Evolutionary conservation across 1,140 invertebrate species (phyloP), one percentile per base, ranked within the genome.

Genomic region (Thaumetopoea pityocampa): DNA sequence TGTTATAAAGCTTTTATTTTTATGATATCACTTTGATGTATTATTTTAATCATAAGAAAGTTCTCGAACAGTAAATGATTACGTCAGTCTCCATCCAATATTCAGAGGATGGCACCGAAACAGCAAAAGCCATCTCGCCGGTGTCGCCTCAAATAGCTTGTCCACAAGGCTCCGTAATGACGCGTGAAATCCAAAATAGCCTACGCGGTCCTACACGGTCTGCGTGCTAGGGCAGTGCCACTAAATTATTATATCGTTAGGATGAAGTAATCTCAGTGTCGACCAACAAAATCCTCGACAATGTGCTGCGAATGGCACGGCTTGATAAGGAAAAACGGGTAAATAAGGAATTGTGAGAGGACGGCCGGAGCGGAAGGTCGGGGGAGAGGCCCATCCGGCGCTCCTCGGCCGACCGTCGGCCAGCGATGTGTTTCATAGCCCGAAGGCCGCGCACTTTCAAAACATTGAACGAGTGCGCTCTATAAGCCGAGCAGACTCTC

Each of bases 311-410:
- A 78, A 72, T 77, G 71, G 63, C 58, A 52, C 52, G 42, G 53
- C 56, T 60, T 74, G 71, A 81, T 81, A 77, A 78, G 71, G 71
- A 73, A 77, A 78, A 79, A 71, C 63, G 58, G 57, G 65, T 79
- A 78, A 81, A 81, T 77, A 81, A 71, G 60, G 62, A 66, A 63
- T 64, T 53, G 53, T 56, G 55, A 62, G 51, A 48, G 46, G 55
- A 43, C 46, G 47, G 43, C 42, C 35, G 56, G 41, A 45, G 59
- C 55, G 72, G 65, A 69, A 66, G 60, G 51, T 29, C 32, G 43
- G 45, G 45, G 34, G 37, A 18, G 41, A 28, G 18, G 32, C 32
- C 23, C 48, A 52, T 71, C 60, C 65, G 59, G 23, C 65, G 66
- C 47, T 65, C 57, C 48, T 30, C 46, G 45, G 54, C 43, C 67